Base-by-base conservation (phyloP, 2,113 vertebrate genomes). In the Xiphias gladius region DNA sequence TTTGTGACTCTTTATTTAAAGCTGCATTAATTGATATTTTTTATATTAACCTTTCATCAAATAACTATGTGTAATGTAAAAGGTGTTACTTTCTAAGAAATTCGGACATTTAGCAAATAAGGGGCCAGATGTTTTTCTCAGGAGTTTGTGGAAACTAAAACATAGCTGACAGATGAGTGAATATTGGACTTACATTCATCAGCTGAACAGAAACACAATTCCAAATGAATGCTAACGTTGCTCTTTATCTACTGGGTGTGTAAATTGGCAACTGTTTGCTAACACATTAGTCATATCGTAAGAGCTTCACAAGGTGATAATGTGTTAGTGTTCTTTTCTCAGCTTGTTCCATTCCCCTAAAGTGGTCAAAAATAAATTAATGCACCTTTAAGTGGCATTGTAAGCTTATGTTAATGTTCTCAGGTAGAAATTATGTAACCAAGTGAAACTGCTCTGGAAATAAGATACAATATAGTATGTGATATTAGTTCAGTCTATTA, bases 321-420 rank as follows among this genome's bases (percentile, higher is more conserved):
- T 48, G 46, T 48, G 5, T 28, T 10, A 22, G 0, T 59, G 2
- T 5, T 72, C 6, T 16, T 13, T 72, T 59, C 50, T 32, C 7
- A 30, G 8, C 4, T 16, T 16, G 22, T 73, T 48, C 32, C 32
- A 35, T 6, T 35, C 3, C 32, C 16, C 24, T 11, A 3, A 11
- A 55, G 24, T 58, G 28, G 41, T 46, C 30, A 74, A 59, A 66
- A 68, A 50, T 50, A 16, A 37, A 46, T 61, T 13, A 52, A 46
- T 28, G 24, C 14, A 59, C 8, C 24, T 59, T 64, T 39, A 52
- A 70, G 5, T 37, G 22, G 8, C 24, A 22, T 22, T 17, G n/a
- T 72, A 66, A 3, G 24, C n/a, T 35, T 41, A n/a, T 46, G 7
- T 22, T 65, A 19, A 26, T 28, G 5, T 30, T 61, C 28, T 41